Evolutionary conservation across 2,113 vertebrate genomes (phyloP), one percentile per base, ranked within the genome.

Genomic region (Pica pica): DNA sequence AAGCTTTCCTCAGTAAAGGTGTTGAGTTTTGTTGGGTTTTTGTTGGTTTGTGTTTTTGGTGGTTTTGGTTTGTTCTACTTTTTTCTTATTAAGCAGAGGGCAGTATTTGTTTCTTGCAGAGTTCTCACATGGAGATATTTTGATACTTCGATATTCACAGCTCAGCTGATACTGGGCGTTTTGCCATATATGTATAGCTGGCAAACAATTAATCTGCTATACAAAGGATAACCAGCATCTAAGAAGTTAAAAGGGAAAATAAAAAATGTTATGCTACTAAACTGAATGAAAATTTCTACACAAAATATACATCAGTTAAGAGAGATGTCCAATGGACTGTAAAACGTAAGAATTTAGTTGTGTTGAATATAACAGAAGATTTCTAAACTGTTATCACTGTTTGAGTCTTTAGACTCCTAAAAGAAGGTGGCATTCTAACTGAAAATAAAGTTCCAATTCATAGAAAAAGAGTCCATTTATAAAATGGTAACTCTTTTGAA

Each of bases 131-230:
- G 28, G n/a, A 67, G 63, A 52, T 95, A 89, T 84, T 92, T 84
- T 91, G 87, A 87, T 93, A 44, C 61, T 79, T 94, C 35, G 8
- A 59, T 94, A 89, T 94, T 91, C 87, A 84, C 53, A 79, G 77
- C 57, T 87, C 44, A 87, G 74, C 44, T 94, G 61, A 95, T 91
- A 75, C 65, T 27, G 52, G 68, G 73, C 9, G 0, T 79, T 31
- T 91, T 94, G 93, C 69, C 91, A 59, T 41, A 28, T 21, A 81
- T 47, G 21, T 56, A 77, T 53, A 83, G 47, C 33, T 92, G 53
- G 64, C 65, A 95, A 87, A 84, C 35, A 93, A 67, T 83, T 73
- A 90, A 91, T 68, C 39, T 93, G 53, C 60, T 87, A 83, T n/a
- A 71, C 35, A 64, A 87, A 70, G 52, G 60, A 75, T 42, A 89